phyloP scores from a whole-genome alignment of 2,113 vertebrate species.

The Crotalus viridis region DNA sequence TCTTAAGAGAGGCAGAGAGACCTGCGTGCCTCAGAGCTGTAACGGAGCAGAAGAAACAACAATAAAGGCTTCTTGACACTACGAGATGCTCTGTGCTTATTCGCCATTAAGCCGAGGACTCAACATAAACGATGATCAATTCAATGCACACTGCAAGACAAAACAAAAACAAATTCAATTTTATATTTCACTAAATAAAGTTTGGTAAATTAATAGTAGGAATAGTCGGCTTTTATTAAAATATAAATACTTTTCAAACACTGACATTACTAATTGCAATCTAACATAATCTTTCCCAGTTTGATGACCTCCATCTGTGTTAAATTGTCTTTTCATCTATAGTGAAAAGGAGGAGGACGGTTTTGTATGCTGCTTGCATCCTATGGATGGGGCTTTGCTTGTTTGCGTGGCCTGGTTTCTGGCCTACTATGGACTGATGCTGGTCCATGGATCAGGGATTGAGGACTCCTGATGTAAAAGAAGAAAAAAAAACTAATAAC shows the following conservation, averaged over 20 bases:
- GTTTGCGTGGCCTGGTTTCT: no score
- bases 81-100: no score
- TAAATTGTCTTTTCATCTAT: not conserved
- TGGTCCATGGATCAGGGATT: no score
- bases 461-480: no score
- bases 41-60: no score
- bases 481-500: slow-evolving; percentile 34
- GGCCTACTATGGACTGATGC: no score
- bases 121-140: not conserved
- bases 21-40: no score
- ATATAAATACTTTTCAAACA: not conserved
- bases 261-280: not conserved
- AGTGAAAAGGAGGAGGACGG: not conserved
- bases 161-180: not conserved
- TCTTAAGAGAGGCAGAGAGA: no score
- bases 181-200: not conserved
- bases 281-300: not conserved
- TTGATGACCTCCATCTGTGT: not conserved
- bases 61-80: no score
- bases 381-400: no score
- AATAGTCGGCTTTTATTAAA: not conserved
- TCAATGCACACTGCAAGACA: not conserved
- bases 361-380: no score
- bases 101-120: no score
- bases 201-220: not conserved